Evolutionary conservation across 2,797 vertebrate species (phyloP).

Genomic region (Zenarchopterus dispar): DNA sequence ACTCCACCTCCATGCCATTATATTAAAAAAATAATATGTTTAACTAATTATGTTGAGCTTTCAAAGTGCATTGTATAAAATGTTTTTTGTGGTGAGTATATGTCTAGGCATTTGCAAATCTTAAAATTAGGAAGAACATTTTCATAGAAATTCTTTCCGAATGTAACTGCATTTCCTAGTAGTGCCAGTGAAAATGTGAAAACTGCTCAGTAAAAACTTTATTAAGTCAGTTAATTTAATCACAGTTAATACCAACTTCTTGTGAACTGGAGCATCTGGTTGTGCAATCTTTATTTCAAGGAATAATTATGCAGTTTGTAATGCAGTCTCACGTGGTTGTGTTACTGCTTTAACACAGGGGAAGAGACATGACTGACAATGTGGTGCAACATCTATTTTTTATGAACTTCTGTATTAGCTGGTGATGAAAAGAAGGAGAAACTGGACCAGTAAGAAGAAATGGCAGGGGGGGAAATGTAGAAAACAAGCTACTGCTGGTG

Average conservation of each 20-base stretch:
- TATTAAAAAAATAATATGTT: conserved; percentile 12
- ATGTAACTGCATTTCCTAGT: conserved; percentile 39
- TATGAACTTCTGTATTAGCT: conserved; percentile 69
- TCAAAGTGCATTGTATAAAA: conserved; percentile 19
- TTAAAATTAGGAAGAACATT: conserved; percentile 18
- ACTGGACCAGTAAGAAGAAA: conserved; percentile 38
- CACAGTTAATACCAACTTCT: conserved; percentile 82
- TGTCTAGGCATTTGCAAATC: conserved; percentile 16
- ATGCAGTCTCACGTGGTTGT: conserved; percentile 48
- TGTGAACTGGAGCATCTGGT: conserved; percentile 79
- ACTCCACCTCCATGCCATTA: conserved; percentile 31
- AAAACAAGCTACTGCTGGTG: conserved; percentile 31
- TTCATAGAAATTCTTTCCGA: conserved; percentile 19
- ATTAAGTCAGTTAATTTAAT: conserved; percentile 78
- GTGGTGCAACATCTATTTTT: conserved; percentile 68
- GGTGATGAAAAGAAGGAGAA: conserved; percentile 79
- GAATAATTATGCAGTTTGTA: conserved; percentile 65
- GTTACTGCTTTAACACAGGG: conserved; percentile 73
- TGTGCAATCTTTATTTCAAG: conserved; percentile 64
- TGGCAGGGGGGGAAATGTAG: conserved; percentile 35
- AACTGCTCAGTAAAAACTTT: conserved; percentile 81
- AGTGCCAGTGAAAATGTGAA: conserved; percentile 62
- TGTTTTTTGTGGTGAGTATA: conserved; percentile 25
- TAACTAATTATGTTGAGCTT: conserved; percentile 49
- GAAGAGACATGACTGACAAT: conserved; percentile 77